Percentiles rank a stretch among this genome's conserved stretches.
Conservation (phyloP, 1,140 invertebrate genomes). For the Camponotus vicinus region DNA sequence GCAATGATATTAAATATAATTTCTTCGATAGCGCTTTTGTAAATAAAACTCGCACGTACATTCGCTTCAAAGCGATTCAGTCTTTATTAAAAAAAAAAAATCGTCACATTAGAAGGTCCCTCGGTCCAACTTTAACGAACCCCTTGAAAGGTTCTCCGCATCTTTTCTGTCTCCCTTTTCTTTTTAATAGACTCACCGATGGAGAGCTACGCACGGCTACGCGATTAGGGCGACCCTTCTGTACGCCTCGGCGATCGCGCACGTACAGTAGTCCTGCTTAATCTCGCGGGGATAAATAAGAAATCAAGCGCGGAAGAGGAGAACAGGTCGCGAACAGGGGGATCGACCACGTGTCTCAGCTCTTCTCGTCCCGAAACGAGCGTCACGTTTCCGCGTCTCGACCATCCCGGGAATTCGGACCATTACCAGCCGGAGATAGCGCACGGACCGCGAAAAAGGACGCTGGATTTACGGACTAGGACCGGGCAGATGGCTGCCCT, state of each 20-base stretch:
- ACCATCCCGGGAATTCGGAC: conserved; percentile 51
- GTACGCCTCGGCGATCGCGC: conserved; percentile 65
- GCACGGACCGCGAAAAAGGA: conserved; percentile 32
- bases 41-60: background rate
- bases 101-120: background rate
- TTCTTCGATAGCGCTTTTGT: background rate
- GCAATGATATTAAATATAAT: background rate
- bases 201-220: conserved; percentile 58
- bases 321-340: conserved; percentile 28
- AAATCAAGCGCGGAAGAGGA: conserved; percentile 22
- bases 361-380: conserved; percentile 25
- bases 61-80: background rate
- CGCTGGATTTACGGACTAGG: conserved; percentile 50
- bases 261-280: conserved; percentile 43
- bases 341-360: background rate
- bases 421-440: conserved; percentile 58
- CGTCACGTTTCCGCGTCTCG: conserved; percentile 41
- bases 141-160: background rate
- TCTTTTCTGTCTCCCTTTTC: conserved; percentile 37
- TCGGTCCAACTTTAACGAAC: conserved; percentile 19
- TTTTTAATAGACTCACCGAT: conserved; percentile 72
- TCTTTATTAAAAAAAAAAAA: conserved; percentile 31
- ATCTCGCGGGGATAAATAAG: conserved; percentile 66
- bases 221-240: conserved; percentile 69
- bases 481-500: conserved; percentile 42